Evolutionary conservation across 2,113 vertebrate genomes (phyloP), one percentile per base, ranked within the genome.

Genomic region (Campylomormyrus tamandua): DNA sequence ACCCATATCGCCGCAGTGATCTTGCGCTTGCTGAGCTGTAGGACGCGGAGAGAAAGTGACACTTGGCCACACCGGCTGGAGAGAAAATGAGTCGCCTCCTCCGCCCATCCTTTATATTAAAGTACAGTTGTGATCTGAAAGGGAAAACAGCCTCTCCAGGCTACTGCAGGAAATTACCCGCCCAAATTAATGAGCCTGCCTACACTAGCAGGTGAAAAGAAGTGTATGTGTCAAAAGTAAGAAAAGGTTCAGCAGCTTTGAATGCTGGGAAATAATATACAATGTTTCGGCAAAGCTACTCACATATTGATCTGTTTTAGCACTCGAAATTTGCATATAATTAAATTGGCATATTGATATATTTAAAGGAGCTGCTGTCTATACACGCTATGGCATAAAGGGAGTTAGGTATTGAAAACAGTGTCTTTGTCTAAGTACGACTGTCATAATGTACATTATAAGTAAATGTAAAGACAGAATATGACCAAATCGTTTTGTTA

Each of bases 91-190:
- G 90, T 95, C 85, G 93, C 95, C 94, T 94, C 96, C 95, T 96
- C 96, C 95, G 96, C 97, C 96, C 97, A 95, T 95, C 95, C 94
- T 94, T 97, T 96, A 94, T 94, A 94, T 93, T 94, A 90, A 94
- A 92, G 92, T 94, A 92, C 91, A 90, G 89, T 90, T 89, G 83
- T 85, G 90, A 89, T 90, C 87, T 91, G 91, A 89, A 92, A 88
- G 88, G 89, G 92, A 92, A 92, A 90, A 74, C 66, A 90, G 89
- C 91, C 92, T 92, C 90, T 85, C 89, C 89, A 87, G 83, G 93
- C 87, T 66, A 89, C 91, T 91, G 89, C 91, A 90, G 92, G 90
- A 74, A 91, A 86, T 74, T 48, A 48, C 91, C 70, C 74, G 42
- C 62, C 39, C 74, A 70, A 27, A 74, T 88, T 27, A 88, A 70